These are phyloP conservation scores for Thalassoma bifasciatum DNA, from an alignment of 2,113 vertebrate species.

Conservation along the genomic window DNA sequence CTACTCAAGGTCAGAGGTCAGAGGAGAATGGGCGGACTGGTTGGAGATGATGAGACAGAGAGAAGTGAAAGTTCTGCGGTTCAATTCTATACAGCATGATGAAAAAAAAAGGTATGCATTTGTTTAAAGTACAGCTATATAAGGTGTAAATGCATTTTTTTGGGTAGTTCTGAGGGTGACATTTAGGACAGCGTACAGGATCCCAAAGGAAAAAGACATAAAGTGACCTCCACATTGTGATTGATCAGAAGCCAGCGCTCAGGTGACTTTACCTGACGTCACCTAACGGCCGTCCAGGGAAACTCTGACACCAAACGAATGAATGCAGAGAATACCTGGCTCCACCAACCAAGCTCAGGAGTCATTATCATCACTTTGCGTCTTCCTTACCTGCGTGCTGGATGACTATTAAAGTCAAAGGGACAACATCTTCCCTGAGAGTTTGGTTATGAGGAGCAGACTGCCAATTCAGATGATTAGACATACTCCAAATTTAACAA, in stretches of 20 bases:
- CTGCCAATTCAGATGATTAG: neutral
- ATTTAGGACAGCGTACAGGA: slow-evolving; percentile 1
- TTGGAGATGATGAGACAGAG: no score
- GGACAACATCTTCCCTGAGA: neutral
- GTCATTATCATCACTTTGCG: neutral
- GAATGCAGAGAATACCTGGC: slow-evolving; percentile 10
- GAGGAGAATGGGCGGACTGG: no score
- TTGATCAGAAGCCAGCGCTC: slow-evolving; percentile 4
- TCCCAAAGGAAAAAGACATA: slow-evolving; percentile 16
- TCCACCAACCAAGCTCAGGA: neutral
- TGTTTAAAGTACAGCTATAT: neutral
- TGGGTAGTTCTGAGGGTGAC: slow-evolving; percentile 6
- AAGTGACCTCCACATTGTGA: slow-evolving; percentile 24
- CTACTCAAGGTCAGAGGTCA: no score
- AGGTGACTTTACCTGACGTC: neutral
- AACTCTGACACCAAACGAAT: slow-evolving; percentile 28
- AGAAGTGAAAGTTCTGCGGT: no score
- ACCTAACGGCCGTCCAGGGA: slow-evolving; percentile 26
- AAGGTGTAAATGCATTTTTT: neutral
- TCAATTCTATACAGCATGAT: no score
- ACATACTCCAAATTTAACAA: no score
- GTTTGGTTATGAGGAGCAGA: neutral
- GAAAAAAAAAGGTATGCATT: no score
- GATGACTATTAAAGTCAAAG: neutral
- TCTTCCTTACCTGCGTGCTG: neutral